Conservation (phyloP, 2,797 vertebrate genomes). For the Sebastes umbrosus region DNA sequence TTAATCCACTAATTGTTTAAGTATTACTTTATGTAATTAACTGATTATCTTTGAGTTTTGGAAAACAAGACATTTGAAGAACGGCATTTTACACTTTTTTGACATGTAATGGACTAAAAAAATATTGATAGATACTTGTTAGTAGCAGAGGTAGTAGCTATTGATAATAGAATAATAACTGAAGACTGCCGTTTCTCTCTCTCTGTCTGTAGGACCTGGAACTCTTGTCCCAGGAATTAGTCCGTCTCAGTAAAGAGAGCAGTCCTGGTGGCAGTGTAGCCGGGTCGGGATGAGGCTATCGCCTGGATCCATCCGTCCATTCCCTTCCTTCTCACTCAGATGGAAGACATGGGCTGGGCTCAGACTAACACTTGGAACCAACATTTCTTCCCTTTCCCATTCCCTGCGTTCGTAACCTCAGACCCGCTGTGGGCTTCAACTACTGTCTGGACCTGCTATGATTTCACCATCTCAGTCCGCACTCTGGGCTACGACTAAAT, state of each 20-base stretch:
- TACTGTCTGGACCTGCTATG: slow-evolving; percentile 5
- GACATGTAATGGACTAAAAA: neutral
- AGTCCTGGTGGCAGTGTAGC: slow-evolving; percentile 10
- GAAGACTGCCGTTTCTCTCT: neutral
- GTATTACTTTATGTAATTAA: too few species aligned
- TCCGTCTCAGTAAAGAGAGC: slow-evolving; percentile 84
- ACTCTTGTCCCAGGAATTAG: slow-evolving; percentile 87
- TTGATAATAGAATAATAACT: neutral
- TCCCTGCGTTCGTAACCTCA: neutral
- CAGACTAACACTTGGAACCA: slow-evolving; percentile 35
- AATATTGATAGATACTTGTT: neutral
- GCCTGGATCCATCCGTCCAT: slow-evolving; percentile 12
- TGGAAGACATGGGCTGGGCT: slow-evolving; percentile 13
- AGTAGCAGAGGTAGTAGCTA: neutral
- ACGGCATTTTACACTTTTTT: neutral
- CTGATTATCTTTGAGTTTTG: too few species aligned
- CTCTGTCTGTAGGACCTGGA: slow-evolving; percentile 80
- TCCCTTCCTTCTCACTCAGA: neutral
- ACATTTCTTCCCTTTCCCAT: neutral
- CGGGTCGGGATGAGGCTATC: slow-evolving; percentile 60
- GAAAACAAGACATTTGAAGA: neutral
- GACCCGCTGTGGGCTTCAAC: neutral
- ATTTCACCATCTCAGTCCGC: slow-evolving; percentile 1
- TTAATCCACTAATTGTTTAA: too few species aligned
- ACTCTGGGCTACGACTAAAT: slow-evolving; percentile 19